Conservation (phyloP, 1,140 invertebrate species). For the Lordiphosa mommai region DNA sequence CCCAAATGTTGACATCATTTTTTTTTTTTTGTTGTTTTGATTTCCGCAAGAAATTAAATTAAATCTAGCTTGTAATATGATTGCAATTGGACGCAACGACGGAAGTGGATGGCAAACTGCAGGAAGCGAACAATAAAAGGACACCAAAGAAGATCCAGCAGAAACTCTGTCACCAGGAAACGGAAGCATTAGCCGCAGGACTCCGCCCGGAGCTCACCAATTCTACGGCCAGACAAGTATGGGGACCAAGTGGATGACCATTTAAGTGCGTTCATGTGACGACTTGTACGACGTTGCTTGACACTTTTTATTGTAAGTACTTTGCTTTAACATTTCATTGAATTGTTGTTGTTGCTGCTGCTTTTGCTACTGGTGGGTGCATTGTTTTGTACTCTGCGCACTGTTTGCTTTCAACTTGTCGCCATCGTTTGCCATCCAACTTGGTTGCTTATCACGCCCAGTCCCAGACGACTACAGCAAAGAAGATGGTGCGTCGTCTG, state of each 20-base stretch:
- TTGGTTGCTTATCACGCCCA: neutral
- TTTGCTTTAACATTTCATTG: conserved; percentile 41
- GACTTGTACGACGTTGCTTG: conserved; percentile 18
- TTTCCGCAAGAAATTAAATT: conserved; percentile 71
- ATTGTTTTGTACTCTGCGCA: neutral
- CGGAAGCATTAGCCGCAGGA: conserved; percentile 51
- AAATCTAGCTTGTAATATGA: conserved; percentile 73
- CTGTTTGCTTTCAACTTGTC: conserved; percentile 2
- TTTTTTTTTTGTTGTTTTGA: conserved; percentile 39
- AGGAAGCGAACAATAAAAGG: conserved; percentile 58
- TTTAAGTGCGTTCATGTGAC: conserved; percentile 38
- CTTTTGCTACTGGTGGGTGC: neutral
- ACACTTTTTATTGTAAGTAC: conserved; percentile 58
- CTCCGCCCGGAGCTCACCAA: conserved; percentile 1
- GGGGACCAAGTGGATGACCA: conserved; percentile 6
- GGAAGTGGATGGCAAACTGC: conserved; percentile 63
- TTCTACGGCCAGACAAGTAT: neutral
- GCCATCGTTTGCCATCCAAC: neutral
- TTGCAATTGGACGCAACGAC: conserved; percentile 51
- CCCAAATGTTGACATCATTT: conserved; percentile 3
- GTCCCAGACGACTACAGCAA: neutral
- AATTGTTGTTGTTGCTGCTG: conserved; percentile 16
- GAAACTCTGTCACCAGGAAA: conserved; percentile 30
- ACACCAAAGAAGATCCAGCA: conserved; percentile 24
- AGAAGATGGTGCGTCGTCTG: neutral